These are phyloP conservation scores for Panonychus citri DNA, from an alignment of 1,140 invertebrate genomes.

Conservation along the genomic window DNA sequence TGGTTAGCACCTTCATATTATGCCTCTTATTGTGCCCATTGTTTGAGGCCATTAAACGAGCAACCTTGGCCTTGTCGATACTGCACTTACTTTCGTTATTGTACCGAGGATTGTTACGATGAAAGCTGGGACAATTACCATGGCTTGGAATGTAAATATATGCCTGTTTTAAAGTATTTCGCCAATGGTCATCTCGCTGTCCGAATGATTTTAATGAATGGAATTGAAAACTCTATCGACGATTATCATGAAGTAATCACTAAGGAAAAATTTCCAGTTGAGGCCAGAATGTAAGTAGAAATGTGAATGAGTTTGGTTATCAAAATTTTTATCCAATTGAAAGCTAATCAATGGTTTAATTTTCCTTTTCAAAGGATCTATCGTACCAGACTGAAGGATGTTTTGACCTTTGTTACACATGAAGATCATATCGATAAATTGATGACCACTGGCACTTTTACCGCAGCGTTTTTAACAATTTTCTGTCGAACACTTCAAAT, in stretches of 20 bases:
- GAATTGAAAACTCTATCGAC: neutral
- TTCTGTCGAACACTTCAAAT: no score
- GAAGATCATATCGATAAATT: no score
- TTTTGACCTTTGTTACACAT: no score
- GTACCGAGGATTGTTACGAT: neutral
- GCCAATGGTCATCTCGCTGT: neutral
- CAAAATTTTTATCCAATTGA: neutral
- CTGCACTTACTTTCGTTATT: neutral
- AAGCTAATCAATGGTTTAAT: neutral
- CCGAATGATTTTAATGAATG: neutral
- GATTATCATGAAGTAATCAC: neutral
- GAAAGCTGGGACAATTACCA: neutral
- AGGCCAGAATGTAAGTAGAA: neutral
- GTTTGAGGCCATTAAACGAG: neutral
- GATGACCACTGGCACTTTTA: no score
- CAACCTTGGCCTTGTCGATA: neutral
- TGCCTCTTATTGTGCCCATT: neutral
- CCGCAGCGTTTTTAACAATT: no score
- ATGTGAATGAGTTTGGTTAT: neutral
- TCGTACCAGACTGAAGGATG: no score
- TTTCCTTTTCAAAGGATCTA: no score
- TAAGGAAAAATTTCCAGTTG: neutral
- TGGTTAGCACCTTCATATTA: neutral
- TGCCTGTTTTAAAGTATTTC: neutral
- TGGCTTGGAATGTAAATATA: neutral